Base-by-base conservation (phyloP, 2,888 invertebrate genomes). In the Siphonodentalium dalli region DNA sequence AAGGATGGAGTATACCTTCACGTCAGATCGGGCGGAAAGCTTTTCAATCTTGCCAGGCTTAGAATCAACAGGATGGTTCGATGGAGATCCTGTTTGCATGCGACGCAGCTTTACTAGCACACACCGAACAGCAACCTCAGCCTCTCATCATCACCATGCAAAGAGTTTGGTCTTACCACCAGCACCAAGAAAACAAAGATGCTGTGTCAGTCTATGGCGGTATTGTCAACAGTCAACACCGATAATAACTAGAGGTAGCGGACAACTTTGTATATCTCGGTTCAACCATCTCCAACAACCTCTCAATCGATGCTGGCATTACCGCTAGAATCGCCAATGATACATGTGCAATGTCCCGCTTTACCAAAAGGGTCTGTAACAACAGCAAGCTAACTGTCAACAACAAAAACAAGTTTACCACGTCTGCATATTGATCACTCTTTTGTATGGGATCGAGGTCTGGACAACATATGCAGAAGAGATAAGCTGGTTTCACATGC, bases 31-130 rank as follows among this genome's bases (percentile, higher is more conserved):
- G n/a, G n/a, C n/a, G n/a, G n/a, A n/a, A n/a, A n/a, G n/a, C n/a
- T n/a, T n/a, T n/a, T n/a, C n/a, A n/a, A n/a, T n/a, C n/a, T 40
- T n/a, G 26, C 33, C 13, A 40, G 46, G 0, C 44, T 52, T 4
- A 8, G 44, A 18, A 53, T 44, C 9, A 43, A 43, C 23, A 39
- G 38, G 18, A 48, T 44, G 39, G 27, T 48, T 7, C 18, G 11
- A 37, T 49, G 18, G 54, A 58, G 24, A 27, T 58, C 41, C 40
- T 58, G n/a, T 48, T 44, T 45, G 44, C 44, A 9, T n/a, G n/a
- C n/a, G 49, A 54, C 28, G 47, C 43, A 9, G 57, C 48, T n/a
- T 23, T 53, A 8, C 21, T 39, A 7, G 18, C 34, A 8, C 48
- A 39, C 26, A 49, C 49, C 5, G n/a, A n/a, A n/a, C n/a, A n/a